Evolutionary conservation across 2,113 vertebrate species (phyloP), one percentile per base, ranked within the genome.

Genomic region (Datnioides undecimradiatus): DNA sequence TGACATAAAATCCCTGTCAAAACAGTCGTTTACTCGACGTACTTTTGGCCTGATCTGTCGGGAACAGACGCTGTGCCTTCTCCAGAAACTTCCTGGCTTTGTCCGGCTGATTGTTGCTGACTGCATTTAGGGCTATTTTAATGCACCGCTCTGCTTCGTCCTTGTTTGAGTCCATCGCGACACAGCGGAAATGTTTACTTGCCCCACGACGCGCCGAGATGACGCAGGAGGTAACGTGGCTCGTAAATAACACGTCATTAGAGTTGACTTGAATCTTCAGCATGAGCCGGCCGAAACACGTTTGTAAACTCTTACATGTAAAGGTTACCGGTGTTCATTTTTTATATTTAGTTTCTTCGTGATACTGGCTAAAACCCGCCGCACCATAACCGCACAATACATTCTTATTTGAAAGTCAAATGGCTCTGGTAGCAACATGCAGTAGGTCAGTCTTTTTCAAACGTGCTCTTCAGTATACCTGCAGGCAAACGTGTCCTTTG

Each of bases 111-210:
- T 94, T 93, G 79, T 91, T 95, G 74, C 91, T 93, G 68, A 96
- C 87, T 36, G 98, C 96, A 72, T 87, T 93, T 73, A 95, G 74
- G 2, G 97, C 96, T 73, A 99, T 98, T 41, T 95, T 95, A 38
- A 98, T 96, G 90, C 97, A 99, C 84, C 97, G 97, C 84, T 97
- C 96, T 64, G 97, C 98, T 95, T 98, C 98, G 94, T 98, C 97
- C 96, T 97, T 96, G 96, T 99, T 99, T 94, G 97, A 98, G 93
- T 98, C 98, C 98, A 99, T 98, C 94, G 93, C 96, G 94, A 93
- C 80, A 90, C 80, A 90, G 88, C 93, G 90, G 91, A 92, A 93
- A 84, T 92, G 88, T 94, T 95, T 94, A 93, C 93, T 84, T 89
- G 78, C 68, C 72, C 45, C 21, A 0, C 21, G 93, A 45, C 93